Evolutionary conservation across 2,888 invertebrate species (phyloP).

Genomic region (Pseudoips prasinana): DNA sequence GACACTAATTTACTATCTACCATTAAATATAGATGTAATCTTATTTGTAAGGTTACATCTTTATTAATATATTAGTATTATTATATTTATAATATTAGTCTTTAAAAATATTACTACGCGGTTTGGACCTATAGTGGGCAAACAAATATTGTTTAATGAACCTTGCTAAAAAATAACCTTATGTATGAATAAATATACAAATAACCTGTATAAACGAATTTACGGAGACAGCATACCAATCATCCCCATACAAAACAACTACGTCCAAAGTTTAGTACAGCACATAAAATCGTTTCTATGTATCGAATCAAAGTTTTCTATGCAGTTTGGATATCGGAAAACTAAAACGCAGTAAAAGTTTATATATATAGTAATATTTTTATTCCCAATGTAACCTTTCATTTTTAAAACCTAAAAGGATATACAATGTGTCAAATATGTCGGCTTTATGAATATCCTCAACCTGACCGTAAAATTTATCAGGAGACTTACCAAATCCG

Average conservation of each 20-base stretch:
- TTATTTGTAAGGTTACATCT: slow-evolving; percentile 1
- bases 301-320: slow-evolving; percentile 8
- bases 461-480: neutral
- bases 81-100: too few species aligned
- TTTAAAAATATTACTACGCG: too few species aligned
- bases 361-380: slow-evolving; percentile 4
- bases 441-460: slow-evolving; percentile 1
- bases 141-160: too few species aligned
- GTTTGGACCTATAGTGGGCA: too few species aligned
- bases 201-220: slow-evolving; percentile 8
- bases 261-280: slow-evolving; percentile 6
- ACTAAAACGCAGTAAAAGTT: slow-evolving; percentile 2
- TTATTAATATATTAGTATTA: too few species aligned
- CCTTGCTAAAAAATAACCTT: neutral
- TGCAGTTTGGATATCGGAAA: slow-evolving; percentile 4
- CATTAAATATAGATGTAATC: slow-evolving; percentile 6
- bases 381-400: slow-evolving; percentile 5
- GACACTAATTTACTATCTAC: slow-evolving; percentile 10
- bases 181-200: slow-evolving; percentile 10
- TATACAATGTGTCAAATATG: slow-evolving; percentile 1
- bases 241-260: slow-evolving; percentile 5
- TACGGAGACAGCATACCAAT: slow-evolving; percentile 7
- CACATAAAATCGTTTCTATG: slow-evolving; percentile 6
- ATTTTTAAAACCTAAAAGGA: slow-evolving; percentile 9
- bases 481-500: slow-evolving; percentile 2